Percentiles rank a stretch among this genome's conserved stretches.
Evolutionary conservation across 2,888 invertebrate species (phyloP).

Genomic region (Ommatoiulus sabulosus): DNA sequence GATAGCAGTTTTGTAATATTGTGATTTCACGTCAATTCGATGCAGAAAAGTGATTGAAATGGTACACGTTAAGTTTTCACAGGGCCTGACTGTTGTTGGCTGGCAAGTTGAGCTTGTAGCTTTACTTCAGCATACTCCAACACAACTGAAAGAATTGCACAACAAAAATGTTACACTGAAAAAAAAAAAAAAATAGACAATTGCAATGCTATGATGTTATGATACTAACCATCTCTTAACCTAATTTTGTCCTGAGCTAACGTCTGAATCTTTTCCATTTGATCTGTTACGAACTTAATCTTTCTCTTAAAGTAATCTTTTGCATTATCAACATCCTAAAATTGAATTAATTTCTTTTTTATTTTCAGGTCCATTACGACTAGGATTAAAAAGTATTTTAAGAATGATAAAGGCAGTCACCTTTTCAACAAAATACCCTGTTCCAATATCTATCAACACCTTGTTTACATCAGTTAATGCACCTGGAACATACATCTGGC

Average conservation of each 20-base stretch:
- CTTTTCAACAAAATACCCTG: conserved; percentile 96
- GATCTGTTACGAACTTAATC: conserved; percentile 89
- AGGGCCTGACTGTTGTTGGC: conserved; percentile 49
- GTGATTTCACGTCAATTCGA: conserved; percentile 9
- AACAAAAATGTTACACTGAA: not conserved
- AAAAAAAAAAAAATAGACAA: conserved; percentile 32
- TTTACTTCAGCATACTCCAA: conserved; percentile 79
- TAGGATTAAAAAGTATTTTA: not conserved
- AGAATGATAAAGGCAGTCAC: conserved; percentile 68
- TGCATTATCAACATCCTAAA: conserved; percentile 80
- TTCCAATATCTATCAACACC: conserved; percentile 95
- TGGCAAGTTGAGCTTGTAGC: conserved; percentile 56
- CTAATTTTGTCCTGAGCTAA: conserved; percentile 85
- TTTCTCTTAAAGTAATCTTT: conserved; percentile 94
- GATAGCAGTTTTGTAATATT: not conserved
- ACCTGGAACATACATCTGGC: conserved; percentile 93
- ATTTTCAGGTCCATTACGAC: not conserved
- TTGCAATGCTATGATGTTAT: not conserved
- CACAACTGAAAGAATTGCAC: conserved; percentile 71
- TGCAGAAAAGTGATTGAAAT: not conserved
- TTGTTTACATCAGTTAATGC: conserved; percentile 84
- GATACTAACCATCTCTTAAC: conserved; percentile 74
- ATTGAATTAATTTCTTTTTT: conserved; percentile 59
- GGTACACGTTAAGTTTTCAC: conserved; percentile 33
- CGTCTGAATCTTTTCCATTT: conserved; percentile 92